Percentiles rank a stretch among this genome's conserved stretches.
Evolutionary conservation across 2,797 vertebrate genomes (phyloP).

Genomic region (Onychomys arenicola): DNA sequence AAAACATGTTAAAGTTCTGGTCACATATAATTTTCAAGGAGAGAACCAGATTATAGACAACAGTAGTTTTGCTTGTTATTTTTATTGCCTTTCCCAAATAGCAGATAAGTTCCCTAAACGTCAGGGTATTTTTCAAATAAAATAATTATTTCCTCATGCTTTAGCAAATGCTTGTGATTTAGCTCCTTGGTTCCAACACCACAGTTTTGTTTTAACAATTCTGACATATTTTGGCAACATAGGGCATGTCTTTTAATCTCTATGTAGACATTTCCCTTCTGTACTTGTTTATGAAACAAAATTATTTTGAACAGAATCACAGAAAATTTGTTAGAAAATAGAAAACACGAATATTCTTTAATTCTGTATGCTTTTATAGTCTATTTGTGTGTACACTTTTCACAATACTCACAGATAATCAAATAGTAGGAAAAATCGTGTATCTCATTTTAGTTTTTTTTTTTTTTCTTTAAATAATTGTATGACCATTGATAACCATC

Average conservation of each 20-base stretch:
- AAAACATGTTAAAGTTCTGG: neutral
- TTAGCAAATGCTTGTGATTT: conserved; percentile 58
- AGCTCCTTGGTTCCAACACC: neutral
- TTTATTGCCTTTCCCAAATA: conserved; percentile 58
- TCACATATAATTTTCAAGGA: neutral
- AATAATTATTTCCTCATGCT: conserved; percentile 32
- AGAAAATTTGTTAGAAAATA: conserved; percentile 20
- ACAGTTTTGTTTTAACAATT: conserved; percentile 37
- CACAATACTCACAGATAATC: neutral
- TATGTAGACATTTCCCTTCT: neutral
- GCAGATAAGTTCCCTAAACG: neutral
- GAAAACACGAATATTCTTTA: neutral
- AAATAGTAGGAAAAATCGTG: neutral
- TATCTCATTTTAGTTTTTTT: neutral
- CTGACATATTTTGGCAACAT: conserved; percentile 42
- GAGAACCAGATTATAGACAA: neutral
- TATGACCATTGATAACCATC: neutral
- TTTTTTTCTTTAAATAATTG: neutral
- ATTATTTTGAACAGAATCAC: neutral
- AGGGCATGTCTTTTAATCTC: neutral
- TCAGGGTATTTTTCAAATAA: conserved; percentile 56
- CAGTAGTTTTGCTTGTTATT: neutral
- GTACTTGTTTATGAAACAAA: neutral
- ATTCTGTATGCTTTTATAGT: neutral
- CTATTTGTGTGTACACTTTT: neutral